Base-by-base conservation (phyloP, 2,888 invertebrate species). In the Drosophila borealis region DNA sequence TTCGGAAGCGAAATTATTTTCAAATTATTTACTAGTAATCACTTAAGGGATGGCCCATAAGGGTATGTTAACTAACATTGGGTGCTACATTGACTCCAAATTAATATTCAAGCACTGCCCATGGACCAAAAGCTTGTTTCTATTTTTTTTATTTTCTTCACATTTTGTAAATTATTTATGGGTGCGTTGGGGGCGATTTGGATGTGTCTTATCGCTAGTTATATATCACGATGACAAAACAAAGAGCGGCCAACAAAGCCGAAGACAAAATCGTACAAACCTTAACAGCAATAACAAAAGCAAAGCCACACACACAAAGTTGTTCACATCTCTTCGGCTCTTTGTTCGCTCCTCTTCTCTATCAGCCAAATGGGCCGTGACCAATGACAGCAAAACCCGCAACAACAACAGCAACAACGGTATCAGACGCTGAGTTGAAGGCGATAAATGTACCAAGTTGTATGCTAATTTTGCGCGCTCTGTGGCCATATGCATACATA, bases 251-350 rank as follows among this genome's bases (percentile, higher is more conserved):
- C 48, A 70, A 80, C 70, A 75, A 80, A 81, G 64, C 33, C 60
- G 34, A 74, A 62, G 65, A 84, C 81, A 81, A 81, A 81, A 81
- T 84, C 72, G 78, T 81, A 81, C 81, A 81, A 81, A 64, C 51
- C 64, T 69, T 41, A 70, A 66, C 49, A 62, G 39, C 63, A 67
- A 71, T 62, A 77, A 69, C 59, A 57, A 73, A 73, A 64, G 48
- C 50, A 46, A 54, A 55, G 54, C 33, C 41, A 29, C 29, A 25
- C 45, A n/a, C 45, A 46, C 56, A 48, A 36, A 48, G 33, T 45
- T 42, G 19, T 44, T 48, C 39, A 49, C 46, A 60, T 60, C 11
- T 69, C 17, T 39, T 60, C 29, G 54, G 29, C 37, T 46, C 70
- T 54, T 49, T 55, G 45, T 46, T 70, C 37, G 25, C 44, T 53